phyloP scores from a whole-genome alignment of 2,888 invertebrate species.

The Maniola hyperantus region DNA sequence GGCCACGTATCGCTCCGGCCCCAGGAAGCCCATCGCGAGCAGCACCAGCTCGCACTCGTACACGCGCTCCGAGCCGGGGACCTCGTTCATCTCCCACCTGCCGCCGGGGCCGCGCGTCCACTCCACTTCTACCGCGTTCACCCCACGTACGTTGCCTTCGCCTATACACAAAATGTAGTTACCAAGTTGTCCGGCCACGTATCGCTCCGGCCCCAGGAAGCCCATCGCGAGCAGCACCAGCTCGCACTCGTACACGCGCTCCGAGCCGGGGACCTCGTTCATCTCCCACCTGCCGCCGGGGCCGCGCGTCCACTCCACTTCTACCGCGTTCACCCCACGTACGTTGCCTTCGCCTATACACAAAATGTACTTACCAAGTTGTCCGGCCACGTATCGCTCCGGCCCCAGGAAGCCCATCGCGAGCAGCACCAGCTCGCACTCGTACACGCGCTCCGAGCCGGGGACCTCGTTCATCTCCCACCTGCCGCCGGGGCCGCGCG shows the following conservation, averaged over 20 bases:
- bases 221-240: slow-evolving; percentile 99
- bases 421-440: slow-evolving; percentile 95
- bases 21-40: slow-evolving; percentile 99
- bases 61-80: slow-evolving; percentile 89
- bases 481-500: slow-evolving; percentile 93
- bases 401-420: slow-evolving; percentile 99
- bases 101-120: slow-evolving; percentile 97
- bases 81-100: slow-evolving; percentile 96
- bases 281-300: slow-evolving; percentile 96
- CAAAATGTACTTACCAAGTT: slow-evolving; percentile 79
- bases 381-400: slow-evolving; percentile 93
- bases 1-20: slow-evolving; percentile 95
- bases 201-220: slow-evolving; percentile 97
- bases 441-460: slow-evolving; percentile 89
- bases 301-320: slow-evolving; percentile 97
- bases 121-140: slow-evolving; percentile 94
- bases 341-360: slow-evolving; percentile 88
- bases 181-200: slow-evolving; percentile 90
- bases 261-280: slow-evolving; percentile 91
- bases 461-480: slow-evolving; percentile 96
- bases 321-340: slow-evolving; percentile 93
- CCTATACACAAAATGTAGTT: slow-evolving; percentile 52
- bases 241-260: slow-evolving; percentile 92
- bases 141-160: slow-evolving; percentile 93
- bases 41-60: slow-evolving; percentile 95